Conservation (phyloP, 2,113 vertebrate species). For the Dissostichus mawsoni region DNA sequence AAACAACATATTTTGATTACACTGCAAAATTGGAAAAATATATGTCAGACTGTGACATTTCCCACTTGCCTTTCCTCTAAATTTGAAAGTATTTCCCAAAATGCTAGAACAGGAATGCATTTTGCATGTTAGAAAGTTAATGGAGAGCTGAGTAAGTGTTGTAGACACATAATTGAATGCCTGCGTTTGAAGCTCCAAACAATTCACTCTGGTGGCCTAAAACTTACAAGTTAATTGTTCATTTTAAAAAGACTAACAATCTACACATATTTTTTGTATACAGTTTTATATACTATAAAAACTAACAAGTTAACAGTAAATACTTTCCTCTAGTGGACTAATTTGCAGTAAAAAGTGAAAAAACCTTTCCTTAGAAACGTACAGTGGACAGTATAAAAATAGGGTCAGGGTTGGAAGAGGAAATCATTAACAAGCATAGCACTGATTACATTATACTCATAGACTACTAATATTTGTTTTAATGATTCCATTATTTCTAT, state of each 20-base stretch:
- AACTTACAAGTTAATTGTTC: conserved; percentile 5
- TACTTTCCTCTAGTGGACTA: not conserved
- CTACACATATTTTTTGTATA: conserved; percentile 28
- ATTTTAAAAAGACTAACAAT: conserved; percentile 26
- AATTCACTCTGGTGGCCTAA: conserved; percentile 36
- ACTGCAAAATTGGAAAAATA: not conserved
- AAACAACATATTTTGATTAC: conserved; percentile 11
- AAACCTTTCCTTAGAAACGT: not conserved
- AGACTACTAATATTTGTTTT: conserved; percentile 40
- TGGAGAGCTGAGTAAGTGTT: not conserved
- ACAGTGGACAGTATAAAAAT: conserved; percentile 3
- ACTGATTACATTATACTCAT: conserved; percentile 18
- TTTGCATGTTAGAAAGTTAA: conserved; percentile 11
- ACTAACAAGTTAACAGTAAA: not conserved
- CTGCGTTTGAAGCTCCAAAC: conserved; percentile 24
- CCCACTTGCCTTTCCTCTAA: not conserved
- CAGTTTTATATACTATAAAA: conserved; percentile 3
- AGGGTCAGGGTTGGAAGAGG: conserved; percentile 4
- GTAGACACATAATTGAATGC: conserved; percentile 3
- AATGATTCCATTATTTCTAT: conserved; percentile 16
- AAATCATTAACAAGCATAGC: conserved; percentile 1
- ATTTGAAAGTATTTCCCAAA: conserved; percentile 4
- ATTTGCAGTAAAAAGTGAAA: not conserved
- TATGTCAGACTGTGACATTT: not conserved
- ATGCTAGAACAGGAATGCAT: conserved; percentile 16